phyloP scores from a whole-genome alignment of 2,113 vertebrate genomes.

The Megaptera novaeangliae region DNA sequence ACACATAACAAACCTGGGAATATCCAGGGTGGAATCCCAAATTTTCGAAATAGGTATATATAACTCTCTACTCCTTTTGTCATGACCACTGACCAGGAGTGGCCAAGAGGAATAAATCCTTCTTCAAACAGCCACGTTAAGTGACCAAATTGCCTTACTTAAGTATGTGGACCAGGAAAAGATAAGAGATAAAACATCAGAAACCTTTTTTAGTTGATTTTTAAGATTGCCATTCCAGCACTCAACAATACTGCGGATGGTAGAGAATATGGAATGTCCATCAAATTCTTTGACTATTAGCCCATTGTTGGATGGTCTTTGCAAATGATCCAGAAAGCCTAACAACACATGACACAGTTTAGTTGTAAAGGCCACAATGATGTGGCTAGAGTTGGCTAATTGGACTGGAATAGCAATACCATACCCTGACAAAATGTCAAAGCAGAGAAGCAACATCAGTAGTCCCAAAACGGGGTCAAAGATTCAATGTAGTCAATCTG shows the following conservation, averaged over 20 bases:
- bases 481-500: not conserved
- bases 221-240: not conserved
- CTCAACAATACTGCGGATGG: not conserved
- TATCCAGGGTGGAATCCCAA: not conserved
- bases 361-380: not conserved
- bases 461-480: not conserved
- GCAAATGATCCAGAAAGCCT: conserved; percentile 32
- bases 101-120: not conserved
- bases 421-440: not conserved
- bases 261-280: not conserved
- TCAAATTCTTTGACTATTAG: not conserved
- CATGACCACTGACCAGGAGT: not conserved
- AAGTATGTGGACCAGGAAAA: not conserved
- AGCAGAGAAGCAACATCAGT: not conserved
- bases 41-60: not conserved
- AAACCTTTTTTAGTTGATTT: not conserved
- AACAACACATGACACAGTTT: not conserved
- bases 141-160: not conserved
- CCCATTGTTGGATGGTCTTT: not conserved
- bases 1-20: not conserved
- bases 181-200: not conserved
- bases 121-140: not conserved
- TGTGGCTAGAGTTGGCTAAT: not conserved
- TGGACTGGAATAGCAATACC: not conserved
- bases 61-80: not conserved